These are phyloP conservation scores for Percina caprodes DNA, from an alignment of 2,113 vertebrate species.

Conservation along the genomic window DNA sequence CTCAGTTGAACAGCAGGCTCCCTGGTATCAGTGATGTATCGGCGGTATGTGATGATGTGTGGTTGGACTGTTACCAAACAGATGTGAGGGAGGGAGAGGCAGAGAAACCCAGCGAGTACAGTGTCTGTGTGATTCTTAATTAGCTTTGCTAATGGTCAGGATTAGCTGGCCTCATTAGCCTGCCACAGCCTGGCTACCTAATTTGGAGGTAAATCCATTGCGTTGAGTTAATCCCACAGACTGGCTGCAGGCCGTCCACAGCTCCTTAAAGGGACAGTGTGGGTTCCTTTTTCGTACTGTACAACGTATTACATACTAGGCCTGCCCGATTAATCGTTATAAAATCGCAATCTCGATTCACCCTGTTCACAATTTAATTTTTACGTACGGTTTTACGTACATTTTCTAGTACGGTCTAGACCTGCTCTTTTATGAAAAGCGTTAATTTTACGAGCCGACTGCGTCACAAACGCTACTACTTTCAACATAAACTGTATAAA, in stretches of 20 bases:
- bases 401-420: too few relatives aligned
- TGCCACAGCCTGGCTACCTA: slow-evolving; percentile 28
- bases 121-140: slow-evolving; percentile 38
- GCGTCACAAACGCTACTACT: too few relatives aligned
- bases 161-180: slow-evolving; percentile 45
- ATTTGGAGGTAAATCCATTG: slow-evolving; percentile 55
- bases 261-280: slow-evolving; percentile 18
- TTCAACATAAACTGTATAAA: too few relatives aligned
- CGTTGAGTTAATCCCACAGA: slow-evolving; percentile 52
- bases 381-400: too few relatives aligned
- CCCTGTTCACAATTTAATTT: too few relatives aligned
- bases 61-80: background rate
- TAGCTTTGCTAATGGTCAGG: slow-evolving; percentile 50
- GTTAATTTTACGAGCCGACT: too few relatives aligned
- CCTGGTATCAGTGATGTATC: background rate
- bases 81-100: background rate
- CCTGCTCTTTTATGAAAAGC: too few relatives aligned
- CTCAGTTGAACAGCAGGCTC: background rate
- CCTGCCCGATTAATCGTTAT: too few relatives aligned
- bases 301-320: too few relatives aligned
- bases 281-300: background rate
- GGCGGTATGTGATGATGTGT: background rate
- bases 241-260: slow-evolving; percentile 23
- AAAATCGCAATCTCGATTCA: too few relatives aligned
- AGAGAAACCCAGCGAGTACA: slow-evolving; percentile 8